Percentiles rank a stretch among this genome's conserved stretches.
Evolutionary conservation across 2,888 invertebrate genomes (phyloP).

Genomic region (Siphonodentalium dalli): DNA sequence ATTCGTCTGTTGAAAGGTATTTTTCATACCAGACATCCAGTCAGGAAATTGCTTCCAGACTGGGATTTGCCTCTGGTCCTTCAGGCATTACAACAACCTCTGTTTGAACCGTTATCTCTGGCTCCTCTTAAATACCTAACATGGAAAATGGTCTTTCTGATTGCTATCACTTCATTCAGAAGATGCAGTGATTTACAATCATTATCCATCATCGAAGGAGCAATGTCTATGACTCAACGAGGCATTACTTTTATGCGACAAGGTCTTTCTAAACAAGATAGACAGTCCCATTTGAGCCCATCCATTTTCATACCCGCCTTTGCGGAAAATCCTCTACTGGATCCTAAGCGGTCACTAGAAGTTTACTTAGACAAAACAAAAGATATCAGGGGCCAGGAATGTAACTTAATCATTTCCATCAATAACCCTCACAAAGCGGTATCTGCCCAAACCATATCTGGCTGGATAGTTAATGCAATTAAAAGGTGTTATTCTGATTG

Average conservation of each 20-base stretch:
- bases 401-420: no score
- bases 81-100: not conserved
- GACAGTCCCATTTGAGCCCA: no score
- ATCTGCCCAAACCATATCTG: no score
- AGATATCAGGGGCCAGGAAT: no score
- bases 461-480: no score
- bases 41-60: constrained; percentile 5
- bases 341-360: no score
- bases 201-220: not conserved
- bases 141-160: constrained; percentile 6
- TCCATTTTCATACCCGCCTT: no score
- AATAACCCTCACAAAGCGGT: no score
- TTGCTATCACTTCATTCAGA: not conserved
- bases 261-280: constrained; percentile 8
- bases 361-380: no score
- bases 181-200: not conserved
- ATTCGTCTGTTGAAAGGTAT: constrained; percentile 5
- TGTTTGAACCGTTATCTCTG: constrained; percentile 8
- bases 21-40: constrained; percentile 8
- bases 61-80: constrained; percentile 13
- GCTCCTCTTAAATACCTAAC: not conserved
- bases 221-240: not conserved
- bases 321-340: no score
- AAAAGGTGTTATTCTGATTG: no score
- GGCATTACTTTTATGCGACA: not conserved